Conservation (phyloP, 2,888 invertebrate species). For the Linnaemya tessellans region DNA sequence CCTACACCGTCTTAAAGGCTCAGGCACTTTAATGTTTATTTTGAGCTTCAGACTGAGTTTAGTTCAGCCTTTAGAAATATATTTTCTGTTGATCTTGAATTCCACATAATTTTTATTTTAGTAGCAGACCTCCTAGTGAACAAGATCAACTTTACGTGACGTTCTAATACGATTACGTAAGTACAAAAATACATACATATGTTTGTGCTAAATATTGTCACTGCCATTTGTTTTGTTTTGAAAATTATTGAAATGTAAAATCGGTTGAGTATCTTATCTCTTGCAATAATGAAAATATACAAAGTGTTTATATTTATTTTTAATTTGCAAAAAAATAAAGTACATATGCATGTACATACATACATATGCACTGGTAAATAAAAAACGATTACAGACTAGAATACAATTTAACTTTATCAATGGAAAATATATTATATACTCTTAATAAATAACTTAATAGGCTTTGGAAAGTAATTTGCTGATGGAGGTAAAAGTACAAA, state of each 20-base stretch:
- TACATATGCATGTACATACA: not conserved
- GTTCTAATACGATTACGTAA: too few relatives aligned
- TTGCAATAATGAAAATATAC: conserved; percentile 41
- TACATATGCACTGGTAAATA: too few relatives aligned
- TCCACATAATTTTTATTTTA: too few relatives aligned
- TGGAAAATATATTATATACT: conserved; percentile 39
- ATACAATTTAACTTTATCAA: conserved; percentile 58
- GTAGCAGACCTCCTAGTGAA: too few relatives aligned
- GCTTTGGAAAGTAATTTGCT: conserved; percentile 44
- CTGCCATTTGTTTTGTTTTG: not conserved
- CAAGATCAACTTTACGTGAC: too few relatives aligned
- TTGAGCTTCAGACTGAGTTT: too few relatives aligned
- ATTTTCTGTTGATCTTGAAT: too few relatives aligned
- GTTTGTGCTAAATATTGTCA: not conserved
- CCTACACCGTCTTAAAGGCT: too few relatives aligned
- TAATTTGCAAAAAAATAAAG: conserved; percentile 47
- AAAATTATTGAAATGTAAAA: not conserved
- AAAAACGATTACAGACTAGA: conserved; percentile 4
- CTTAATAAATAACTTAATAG: conserved; percentile 34
- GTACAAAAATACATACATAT: too few relatives aligned
- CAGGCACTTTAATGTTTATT: too few relatives aligned
- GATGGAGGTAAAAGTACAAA: conserved; percentile 30
- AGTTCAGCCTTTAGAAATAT: too few relatives aligned
- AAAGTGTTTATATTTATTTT: conserved; percentile 47
- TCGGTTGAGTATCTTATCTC: conserved; percentile 53